Evolutionary conservation across 64 coral and sea anemone species (phyloP), one percentile per base, ranked within the genome.

Genomic region (Stichodactyla mertensii): DNA sequence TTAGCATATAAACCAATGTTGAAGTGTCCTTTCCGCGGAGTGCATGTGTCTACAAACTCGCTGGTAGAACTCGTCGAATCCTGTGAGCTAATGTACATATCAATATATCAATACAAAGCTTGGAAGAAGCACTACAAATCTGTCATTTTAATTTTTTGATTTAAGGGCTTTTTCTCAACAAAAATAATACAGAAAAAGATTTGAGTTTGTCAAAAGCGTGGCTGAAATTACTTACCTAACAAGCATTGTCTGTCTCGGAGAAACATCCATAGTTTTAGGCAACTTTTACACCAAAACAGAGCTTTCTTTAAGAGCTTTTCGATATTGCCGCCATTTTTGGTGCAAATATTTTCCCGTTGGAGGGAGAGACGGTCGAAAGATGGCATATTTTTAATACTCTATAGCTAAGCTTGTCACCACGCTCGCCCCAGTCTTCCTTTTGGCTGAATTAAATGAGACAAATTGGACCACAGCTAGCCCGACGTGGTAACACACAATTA

Each of bases 1-100:
- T 69, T 86, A 10, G 84, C 57, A 69, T 86, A 86, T 53, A 86
- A 69, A 52, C 57, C 84, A 70, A 86, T 67, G 62, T 87, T 87
- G 55, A 83, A 83, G 20, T 19, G 82, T 20, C 82, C 82, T 52
- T 83, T 83, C 55, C 52, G 31, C 82, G 82, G 82, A 83, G 82
- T 83, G n/a, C 61, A 64, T 18, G 61, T 64, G 10, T 83, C 82
- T 52, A 51, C 52, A 83, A 83, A 83, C n/a, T n/a, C n/a, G n/a
- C n/a, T n/a, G n/a, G n/a, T n/a, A n/a, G n/a, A n/a, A n/a, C n/a
- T n/a, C n/a, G n/a, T n/a, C n/a, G n/a, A n/a, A n/a, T n/a, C n/a
- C n/a, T n/a, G n/a, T n/a, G n/a, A n/a, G n/a, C n/a, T n/a, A n/a
- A n/a, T n/a, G n/a, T n/a, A n/a, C n/a, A n/a, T n/a, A n/a, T n/a